These are phyloP conservation scores for Athene cunicularia DNA, from an alignment of 2,113 vertebrate species.

Conservation along the genomic window DNA sequence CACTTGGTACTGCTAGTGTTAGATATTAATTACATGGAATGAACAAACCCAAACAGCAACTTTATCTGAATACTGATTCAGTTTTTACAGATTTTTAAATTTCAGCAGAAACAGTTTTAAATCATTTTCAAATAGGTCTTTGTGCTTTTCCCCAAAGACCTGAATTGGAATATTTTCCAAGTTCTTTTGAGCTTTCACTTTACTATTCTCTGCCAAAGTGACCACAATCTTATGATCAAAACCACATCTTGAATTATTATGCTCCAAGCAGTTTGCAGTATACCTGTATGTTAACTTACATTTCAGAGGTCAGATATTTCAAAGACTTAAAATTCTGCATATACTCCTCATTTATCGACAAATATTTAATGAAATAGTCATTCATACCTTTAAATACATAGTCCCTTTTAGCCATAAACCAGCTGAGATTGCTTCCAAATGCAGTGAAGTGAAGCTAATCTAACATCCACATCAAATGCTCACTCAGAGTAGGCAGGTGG, in stretches of 20 bases:
- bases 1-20: neutral
- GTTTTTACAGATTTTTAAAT: neutral
- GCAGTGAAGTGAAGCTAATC: too few relatives aligned
- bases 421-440: neutral
- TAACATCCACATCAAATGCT: neutral
- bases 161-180: neutral
- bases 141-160: neutral
- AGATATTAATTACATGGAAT: neutral
- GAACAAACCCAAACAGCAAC: neutral
- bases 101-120: neutral
- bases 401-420: neutral
- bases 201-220: neutral
- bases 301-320: neutral
- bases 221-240: neutral
- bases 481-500: neutral
- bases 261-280: neutral
- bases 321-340: neutral
- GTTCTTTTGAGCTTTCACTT: neutral
- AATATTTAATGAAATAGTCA: too few relatives aligned
- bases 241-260: neutral
- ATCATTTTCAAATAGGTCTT: neutral
- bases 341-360: rapidly evolving
- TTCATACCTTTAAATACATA: neutral
- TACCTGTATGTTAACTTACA: neutral
- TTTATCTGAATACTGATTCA: neutral